Evolutionary conservation across 1,140 invertebrate genomes (phyloP).

Genomic region (Chironomus tepperi): DNA sequence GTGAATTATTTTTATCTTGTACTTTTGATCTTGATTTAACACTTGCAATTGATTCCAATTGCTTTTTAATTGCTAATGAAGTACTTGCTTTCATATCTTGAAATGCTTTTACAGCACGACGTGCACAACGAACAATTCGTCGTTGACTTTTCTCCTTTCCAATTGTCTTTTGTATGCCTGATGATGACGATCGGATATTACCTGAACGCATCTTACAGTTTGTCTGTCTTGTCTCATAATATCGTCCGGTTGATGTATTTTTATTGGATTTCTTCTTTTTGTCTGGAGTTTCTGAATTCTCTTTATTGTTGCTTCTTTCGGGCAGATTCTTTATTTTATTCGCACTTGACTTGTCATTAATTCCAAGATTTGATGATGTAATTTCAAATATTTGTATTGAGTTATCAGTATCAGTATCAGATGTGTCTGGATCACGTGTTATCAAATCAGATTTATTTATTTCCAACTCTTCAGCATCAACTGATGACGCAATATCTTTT

Average conservation of each 20-base stretch:
- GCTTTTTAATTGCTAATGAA: not conserved
- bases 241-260: not conserved
- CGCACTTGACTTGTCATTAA: not conserved
- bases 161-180: not conserved
- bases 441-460: not conserved
- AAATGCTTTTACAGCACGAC: not conserved
- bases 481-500: not conserved
- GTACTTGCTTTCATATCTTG: not conserved
- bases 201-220: not conserved
- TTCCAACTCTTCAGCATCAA: not conserved
- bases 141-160: not conserved
- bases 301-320: conserved; percentile 1
- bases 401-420: not conserved
- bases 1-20: not conserved
- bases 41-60: not conserved
- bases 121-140: not conserved
- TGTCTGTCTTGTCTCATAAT: not conserved
- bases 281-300: not conserved
- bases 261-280: not conserved
- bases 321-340: not conserved
- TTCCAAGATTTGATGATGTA: not conserved
- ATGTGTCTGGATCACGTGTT: not conserved
- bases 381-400: conserved; percentile 17
- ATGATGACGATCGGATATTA: not conserved
- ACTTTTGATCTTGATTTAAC: not conserved